Evolutionary conservation across 2,888 invertebrate species (phyloP).

Genomic region (Volucella inanis): DNA sequence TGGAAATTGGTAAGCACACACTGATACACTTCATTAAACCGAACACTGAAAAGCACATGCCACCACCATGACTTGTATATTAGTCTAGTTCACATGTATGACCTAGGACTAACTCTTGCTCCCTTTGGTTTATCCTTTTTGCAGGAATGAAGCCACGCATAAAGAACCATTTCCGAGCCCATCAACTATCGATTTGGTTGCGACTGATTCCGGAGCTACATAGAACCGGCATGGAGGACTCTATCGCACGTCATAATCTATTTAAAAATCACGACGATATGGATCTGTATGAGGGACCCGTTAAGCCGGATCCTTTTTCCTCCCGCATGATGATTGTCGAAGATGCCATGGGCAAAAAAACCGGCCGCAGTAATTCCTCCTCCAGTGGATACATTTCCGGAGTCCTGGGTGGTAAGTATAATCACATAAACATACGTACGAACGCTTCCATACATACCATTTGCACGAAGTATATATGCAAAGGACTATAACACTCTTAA

Average conservation of each 20-base stretch:
- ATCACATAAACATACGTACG: constrained; percentile 23
- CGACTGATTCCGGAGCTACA: constrained; percentile 96
- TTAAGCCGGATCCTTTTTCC: constrained; percentile 91
- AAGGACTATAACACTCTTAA: constrained; percentile 34
- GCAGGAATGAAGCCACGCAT: constrained; percentile 94
- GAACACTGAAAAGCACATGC: constrained; percentile 47
- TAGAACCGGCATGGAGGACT: constrained; percentile 94
- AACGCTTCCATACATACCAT: not conserved
- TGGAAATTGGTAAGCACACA: constrained; percentile 91
- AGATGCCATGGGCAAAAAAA: constrained; percentile 81
- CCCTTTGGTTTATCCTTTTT: constrained; percentile 78
- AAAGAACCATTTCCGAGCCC: constrained; percentile 96
- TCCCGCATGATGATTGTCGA: constrained; percentile 81
- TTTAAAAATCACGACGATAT: constrained; percentile 95
- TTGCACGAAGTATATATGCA: constrained; percentile 45
- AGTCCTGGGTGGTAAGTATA: constrained; percentile 81
- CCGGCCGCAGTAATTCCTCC: constrained; percentile 79
- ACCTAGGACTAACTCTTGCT: constrained; percentile 15
- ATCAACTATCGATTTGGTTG: constrained; percentile 97
- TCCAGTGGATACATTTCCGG: constrained; percentile 79
- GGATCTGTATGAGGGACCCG: constrained; percentile 94
- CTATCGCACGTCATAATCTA: constrained; percentile 93
- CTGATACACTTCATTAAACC: constrained; percentile 57
- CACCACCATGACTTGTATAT: not conserved
- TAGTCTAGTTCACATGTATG: no score